Evolutionary conservation across 2,888 invertebrate species (phyloP).

Genomic region (Darwinula stevensoni): DNA sequence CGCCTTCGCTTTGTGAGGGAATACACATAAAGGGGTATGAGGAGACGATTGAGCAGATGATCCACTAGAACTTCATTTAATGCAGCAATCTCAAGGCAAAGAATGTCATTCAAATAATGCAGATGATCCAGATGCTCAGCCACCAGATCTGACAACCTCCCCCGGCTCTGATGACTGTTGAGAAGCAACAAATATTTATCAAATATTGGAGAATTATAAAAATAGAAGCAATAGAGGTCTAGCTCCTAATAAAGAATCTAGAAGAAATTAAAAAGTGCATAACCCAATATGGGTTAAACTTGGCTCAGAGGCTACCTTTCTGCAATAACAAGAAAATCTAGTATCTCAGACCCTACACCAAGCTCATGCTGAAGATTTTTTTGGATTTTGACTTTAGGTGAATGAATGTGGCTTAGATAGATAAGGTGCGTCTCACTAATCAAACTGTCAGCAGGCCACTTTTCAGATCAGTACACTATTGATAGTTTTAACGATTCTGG

Average conservation of each 20-base stretch:
- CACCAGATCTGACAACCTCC: conserved; percentile 66
- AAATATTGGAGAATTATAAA: background rate
- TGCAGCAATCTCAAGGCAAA: conserved; percentile 65
- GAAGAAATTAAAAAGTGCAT: conserved; percentile 5
- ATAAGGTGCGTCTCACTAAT: too few species aligned
- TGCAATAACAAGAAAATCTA: too few species aligned
- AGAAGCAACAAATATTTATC: conserved; percentile 11
- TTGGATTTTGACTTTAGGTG: too few species aligned
- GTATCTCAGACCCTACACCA: too few species aligned
- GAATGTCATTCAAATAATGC: conserved; percentile 87
- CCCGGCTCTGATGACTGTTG: conserved; percentile 69
- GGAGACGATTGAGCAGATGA: conserved; percentile 65
- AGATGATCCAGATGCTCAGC: conserved; percentile 91
- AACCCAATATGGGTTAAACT: too few species aligned
- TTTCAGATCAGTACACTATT: too few species aligned
- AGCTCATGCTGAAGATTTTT: too few species aligned
- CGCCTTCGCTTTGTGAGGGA: conserved; percentile 30
- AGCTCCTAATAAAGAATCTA: conserved; percentile 5
- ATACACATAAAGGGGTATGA: conserved; percentile 77
- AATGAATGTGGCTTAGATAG: too few species aligned
- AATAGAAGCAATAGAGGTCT: background rate
- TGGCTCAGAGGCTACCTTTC: too few species aligned
- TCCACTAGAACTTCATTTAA: conserved; percentile 78
- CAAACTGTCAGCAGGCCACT: too few species aligned
- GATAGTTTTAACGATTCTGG: too few species aligned